Base-by-base conservation (phyloP, 2,888 invertebrate species). In the Phyllotreta striolata region DNA sequence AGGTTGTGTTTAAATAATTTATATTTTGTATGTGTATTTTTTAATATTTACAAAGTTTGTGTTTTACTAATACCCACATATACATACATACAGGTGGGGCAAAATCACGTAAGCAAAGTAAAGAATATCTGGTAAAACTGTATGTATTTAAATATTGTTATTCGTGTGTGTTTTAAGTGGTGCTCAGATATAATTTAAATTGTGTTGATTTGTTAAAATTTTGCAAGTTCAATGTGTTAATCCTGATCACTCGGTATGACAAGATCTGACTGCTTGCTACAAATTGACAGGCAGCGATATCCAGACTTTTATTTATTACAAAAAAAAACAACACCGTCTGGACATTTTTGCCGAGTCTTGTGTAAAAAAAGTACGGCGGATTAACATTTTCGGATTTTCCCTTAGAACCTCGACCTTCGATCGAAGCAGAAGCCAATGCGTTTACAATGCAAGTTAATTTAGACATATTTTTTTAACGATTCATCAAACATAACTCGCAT, bases 41-140 rank as follows among this genome's bases (percentile, higher is more conserved):
- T 71, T 71, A 71, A 70, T 66, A 71, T 72, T 70, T 71, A 67
- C 62, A 69, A 69, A 63, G 64, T 70, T 79, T 78, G 76, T 79
- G 80, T 80, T 81, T 80, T 81, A 81, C 81, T 81, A 81, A 81
- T 81, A 80, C 80, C 81, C 81, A 80, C 81, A 78, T 81, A 80
- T 81, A 81, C 79, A 80, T 81, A 81, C 80, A 81, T 81, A 81
- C 81, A 82, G 81, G 81, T 82, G 81, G 81, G 81, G 81, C 81
- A 82, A 80, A 82, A 80, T 82, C 81, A 82, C 81, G 81, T 82
- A 82, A 81, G 81, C 81, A 81, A 82, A 80, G 78, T 80, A 80
- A 81, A 79, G 79, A 80, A 77, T 80, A 80, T 80, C 81, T 81
- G 81, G 81, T 81, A 80, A 81, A 79, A 80, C 81, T 81, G 81